Evolutionary conservation across 2,113 vertebrate genomes (phyloP).

Genomic region (Psophia crepitans): DNA sequence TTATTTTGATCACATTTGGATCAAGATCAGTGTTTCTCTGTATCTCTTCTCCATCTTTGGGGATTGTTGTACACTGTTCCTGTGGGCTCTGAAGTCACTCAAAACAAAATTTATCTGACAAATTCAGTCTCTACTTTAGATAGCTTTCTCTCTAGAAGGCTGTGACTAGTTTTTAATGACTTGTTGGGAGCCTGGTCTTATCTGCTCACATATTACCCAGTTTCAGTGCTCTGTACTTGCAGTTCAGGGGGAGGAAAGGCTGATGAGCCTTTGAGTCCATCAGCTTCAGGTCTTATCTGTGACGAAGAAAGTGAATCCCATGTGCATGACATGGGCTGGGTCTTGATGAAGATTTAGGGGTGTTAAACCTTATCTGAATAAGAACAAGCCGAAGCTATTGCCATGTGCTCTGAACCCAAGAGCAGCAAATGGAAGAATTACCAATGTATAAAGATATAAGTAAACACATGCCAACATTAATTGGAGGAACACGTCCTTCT

Average conservation of each 20-base stretch:
- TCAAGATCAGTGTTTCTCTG: not conserved
- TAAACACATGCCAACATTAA: slow-evolving; percentile 45
- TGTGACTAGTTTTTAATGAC: not conserved
- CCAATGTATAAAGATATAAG: slow-evolving; percentile 35
- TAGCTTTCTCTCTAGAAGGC: not conserved
- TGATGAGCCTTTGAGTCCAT: not conserved
- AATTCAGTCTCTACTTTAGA: not conserved
- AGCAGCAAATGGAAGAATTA: slow-evolving; percentile 21
- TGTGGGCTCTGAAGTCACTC: not conserved
- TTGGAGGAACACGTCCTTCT: slow-evolving; percentile 29
- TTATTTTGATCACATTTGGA: not conserved
- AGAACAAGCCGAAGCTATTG: not conserved
- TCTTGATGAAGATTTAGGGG: not conserved
- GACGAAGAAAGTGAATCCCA: not conserved
- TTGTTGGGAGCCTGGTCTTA: not conserved
- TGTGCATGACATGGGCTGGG: not conserved
- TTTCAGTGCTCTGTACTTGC: not conserved
- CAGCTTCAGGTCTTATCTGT: not conserved
- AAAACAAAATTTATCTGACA: not conserved
- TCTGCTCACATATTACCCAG: not conserved
- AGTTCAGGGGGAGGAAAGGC: not conserved
- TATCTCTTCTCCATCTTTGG: not conserved
- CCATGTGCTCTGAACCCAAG: not conserved
- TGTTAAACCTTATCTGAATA: not conserved
- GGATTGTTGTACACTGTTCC: not conserved